Conservation (phyloP, 2,797 vertebrate genomes). For the Premnoplex brunnescens region DNA sequence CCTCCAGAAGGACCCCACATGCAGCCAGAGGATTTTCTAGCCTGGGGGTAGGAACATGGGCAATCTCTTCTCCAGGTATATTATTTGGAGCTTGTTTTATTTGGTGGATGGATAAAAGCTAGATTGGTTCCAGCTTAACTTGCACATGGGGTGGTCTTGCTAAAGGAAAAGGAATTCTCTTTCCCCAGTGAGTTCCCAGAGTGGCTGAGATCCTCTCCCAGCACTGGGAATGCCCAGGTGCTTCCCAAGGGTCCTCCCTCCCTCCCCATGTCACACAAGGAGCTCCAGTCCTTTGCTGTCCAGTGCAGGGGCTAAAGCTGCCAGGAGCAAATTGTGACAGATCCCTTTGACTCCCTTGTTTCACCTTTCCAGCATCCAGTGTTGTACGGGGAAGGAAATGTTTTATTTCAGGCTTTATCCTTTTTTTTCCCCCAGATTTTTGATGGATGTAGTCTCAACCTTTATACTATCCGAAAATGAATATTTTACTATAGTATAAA, state of each 20-base stretch:
- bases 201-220: neutral
- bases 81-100: neutral
- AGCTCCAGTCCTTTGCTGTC: neutral
- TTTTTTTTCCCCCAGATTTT: neutral
- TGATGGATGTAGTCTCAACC: conserved; percentile 7
- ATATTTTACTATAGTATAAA: conserved; percentile 34
- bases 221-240: neutral
- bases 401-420: neutral
- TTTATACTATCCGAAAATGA: neutral
- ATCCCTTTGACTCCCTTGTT: neutral
- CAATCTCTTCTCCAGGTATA: neutral
- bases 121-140: neutral
- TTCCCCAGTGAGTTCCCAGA: neutral
- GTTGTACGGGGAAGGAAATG: accelerated
- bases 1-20: neutral
- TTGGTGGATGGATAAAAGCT: neutral
- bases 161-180: neutral
- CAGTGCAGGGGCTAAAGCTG: neutral
- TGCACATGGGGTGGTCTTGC: accelerated
- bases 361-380: neutral
- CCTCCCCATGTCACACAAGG: neutral
- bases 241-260: neutral
- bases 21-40: neutral
- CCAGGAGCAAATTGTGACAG: neutral
- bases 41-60: accelerated